Conservation (phyloP, 2,797 vertebrate genomes). For the Phoebastria nigripes region DNA sequence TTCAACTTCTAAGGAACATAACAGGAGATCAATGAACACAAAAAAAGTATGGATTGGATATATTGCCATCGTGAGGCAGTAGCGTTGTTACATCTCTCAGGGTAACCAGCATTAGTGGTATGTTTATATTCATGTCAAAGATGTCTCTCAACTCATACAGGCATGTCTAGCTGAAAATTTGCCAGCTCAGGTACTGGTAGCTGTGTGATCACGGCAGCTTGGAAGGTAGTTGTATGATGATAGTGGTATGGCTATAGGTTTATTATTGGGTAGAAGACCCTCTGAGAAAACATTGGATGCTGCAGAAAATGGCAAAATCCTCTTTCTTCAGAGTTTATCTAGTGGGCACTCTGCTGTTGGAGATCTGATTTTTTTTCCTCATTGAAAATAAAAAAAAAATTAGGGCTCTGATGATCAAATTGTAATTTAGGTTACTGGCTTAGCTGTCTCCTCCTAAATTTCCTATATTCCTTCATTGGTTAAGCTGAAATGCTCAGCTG, state of each 20-base stretch:
- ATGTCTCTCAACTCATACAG: not conserved
- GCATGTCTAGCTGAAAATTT: not conserved
- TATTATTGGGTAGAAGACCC: not conserved
- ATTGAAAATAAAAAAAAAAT: not conserved
- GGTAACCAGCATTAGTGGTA: not conserved
- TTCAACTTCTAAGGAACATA: not conserved
- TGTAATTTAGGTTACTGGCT: not conserved
- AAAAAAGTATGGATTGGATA: not conserved
- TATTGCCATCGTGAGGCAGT: not conserved
- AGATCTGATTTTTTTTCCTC: not conserved
- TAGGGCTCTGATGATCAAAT: not conserved
- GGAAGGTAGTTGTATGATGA: not conserved
- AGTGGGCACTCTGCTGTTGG: not conserved
- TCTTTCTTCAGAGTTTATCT: not conserved
- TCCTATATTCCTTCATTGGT: not conserved
- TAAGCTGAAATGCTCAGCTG: not conserved
- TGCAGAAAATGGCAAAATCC: not conserved
- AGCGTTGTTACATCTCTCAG: not conserved
- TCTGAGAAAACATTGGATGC: not conserved
- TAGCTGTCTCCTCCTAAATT: not conserved
- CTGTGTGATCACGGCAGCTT: not conserved
- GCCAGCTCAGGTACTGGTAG: not conserved
- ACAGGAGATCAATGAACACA: not conserved
- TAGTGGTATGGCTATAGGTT: not conserved
- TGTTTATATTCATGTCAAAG: not conserved